Evolutionary conservation across 1,140 invertebrate genomes (phyloP), one percentile per base, ranked within the genome.

Genomic region (Akabosia matsudoensis): DNA sequence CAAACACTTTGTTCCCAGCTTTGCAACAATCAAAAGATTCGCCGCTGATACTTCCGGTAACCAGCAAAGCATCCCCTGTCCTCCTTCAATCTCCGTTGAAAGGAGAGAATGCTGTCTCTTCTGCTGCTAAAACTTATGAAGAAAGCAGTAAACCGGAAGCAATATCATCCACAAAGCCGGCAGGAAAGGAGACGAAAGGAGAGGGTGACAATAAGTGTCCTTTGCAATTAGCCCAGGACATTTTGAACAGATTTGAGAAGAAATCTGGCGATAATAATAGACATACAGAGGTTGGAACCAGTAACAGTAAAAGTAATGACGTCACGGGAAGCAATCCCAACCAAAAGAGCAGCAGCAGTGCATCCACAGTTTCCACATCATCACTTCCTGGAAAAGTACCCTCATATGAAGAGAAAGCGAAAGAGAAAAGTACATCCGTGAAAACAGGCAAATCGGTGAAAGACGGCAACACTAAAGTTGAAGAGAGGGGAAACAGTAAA

Each of bases 221-320:
- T n/a, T 56, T 81, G n/a, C 77, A 81, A 71, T 56, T 78, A 18
- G 80, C 79, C 7, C 77, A 81, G 70, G 80, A 81, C 73, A 79
- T 81, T 7, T 74, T 81, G 16, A 70, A 81, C 74, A 75, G 80
- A 31, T 78, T 79, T 26, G 76, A 81, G 31, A 74, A 74, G 37
- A 75, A 75, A 61, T 31, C 33, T 31, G 74, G 70, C 18, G 67
- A 80, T 28, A 52, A 31, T 26, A 73, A 18, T 34, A 31, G 13
- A 64, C 13, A 3, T 16, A 4, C 67, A 70, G 13, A 34, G 45
- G 70, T 7, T n/a, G 37, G 7, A 4, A 45, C 34, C 30, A 72
- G 26, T 72, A 34, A 30, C 18, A 26, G 22, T 45, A 51, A 72
- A 34, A 51, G 33, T 45, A 51, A 72, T 45, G 33, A 70, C 7